Evolutionary conservation across 2,113 vertebrate genomes (phyloP).

Genomic region (Eolophus roseicapilla): DNA sequence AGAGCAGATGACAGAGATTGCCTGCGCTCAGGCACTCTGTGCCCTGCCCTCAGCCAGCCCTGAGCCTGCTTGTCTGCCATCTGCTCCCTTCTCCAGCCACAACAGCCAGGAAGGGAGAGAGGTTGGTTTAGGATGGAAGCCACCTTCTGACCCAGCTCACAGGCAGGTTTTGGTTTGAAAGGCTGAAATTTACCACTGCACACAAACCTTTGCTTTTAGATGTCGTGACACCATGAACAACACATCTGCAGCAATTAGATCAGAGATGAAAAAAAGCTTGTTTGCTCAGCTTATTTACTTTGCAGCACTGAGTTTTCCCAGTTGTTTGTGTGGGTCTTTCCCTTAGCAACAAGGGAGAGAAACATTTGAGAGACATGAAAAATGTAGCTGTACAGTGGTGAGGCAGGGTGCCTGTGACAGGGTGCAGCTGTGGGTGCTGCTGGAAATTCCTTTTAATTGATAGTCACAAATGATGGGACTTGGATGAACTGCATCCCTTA

Average conservation of each 20-base stretch:
- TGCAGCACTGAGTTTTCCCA: background rate
- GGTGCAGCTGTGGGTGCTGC: slow-evolving; percentile 33
- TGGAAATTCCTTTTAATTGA: slow-evolving; percentile 38
- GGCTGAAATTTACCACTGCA: background rate
- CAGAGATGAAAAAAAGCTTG: background rate
- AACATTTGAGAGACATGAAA: slow-evolving; percentile 42
- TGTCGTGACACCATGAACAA: background rate
- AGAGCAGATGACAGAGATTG: background rate
- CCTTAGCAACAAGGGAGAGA: slow-evolving; percentile 43
- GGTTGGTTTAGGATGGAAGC: background rate
- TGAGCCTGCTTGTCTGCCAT: background rate
- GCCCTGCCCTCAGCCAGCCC: background rate
- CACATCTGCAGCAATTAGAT: slow-evolving; percentile 15
- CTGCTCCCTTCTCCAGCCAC: slow-evolving; percentile 6
- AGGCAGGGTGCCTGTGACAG: background rate
- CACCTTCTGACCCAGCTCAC: background rate
- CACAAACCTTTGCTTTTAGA: background rate
- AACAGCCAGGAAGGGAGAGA: background rate
- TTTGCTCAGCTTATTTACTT: slow-evolving; percentile 56
- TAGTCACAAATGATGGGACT: background rate
- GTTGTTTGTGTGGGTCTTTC: slow-evolving; percentile 63
- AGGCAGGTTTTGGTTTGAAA: background rate
- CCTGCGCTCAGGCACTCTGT: rapidly evolving
- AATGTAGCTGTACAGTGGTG: background rate
- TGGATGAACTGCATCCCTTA: background rate